Base-by-base conservation (phyloP, 2,888 invertebrate species). In the Rhaphigaster nebulosa region DNA sequence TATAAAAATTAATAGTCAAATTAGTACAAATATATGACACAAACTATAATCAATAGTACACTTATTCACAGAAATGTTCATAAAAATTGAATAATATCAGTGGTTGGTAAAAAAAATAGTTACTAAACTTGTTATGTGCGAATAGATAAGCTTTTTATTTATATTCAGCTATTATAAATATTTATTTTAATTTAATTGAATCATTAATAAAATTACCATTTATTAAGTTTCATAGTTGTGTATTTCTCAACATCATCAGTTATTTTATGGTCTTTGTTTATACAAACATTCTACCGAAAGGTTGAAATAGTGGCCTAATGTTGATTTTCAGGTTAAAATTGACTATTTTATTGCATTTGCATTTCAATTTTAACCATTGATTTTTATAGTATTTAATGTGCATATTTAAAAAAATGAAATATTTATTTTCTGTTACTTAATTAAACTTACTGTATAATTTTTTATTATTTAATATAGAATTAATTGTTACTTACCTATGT, bases 381-480 rank as follows among this genome's bases (percentile, higher is more conserved):
- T 56, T 56, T 56, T 26, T 26, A 56, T 56, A 56, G 4, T 65
- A 65, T 65, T 29, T 65, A n/a, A 29, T 65, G 29, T 29, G 15
- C 29, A 29, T 65, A 65, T 65, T 65, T 29, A 65, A 65, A 65
- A 52, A 65, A 65, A 18, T 65, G 15, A 65, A 65, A 65, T 65
- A 29, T 65, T 29, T 65, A 65, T 65, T 65, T 60, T 65, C 4
- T 65, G 65, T 65, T 65, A 65, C 65, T 65, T 65, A 29, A 65
- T 4, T 65, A 29, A 29, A 29, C 29, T 65, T 65, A n/a, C 60
- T n/a, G 60, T 65, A 65, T 65, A 65, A n/a, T 13, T 65, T 65
- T 65, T 87, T 1, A 87, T 41, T 84, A 84, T 84, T 38, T 65
- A 29, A 65, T 65, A 60, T 65, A 29, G 29, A 65, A 65, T 65